Percentiles rank a stretch among this genome's conserved stretches.
Conservation (phyloP, 2,113 vertebrate genomes). For the Chaenogobius annularis region DNA sequence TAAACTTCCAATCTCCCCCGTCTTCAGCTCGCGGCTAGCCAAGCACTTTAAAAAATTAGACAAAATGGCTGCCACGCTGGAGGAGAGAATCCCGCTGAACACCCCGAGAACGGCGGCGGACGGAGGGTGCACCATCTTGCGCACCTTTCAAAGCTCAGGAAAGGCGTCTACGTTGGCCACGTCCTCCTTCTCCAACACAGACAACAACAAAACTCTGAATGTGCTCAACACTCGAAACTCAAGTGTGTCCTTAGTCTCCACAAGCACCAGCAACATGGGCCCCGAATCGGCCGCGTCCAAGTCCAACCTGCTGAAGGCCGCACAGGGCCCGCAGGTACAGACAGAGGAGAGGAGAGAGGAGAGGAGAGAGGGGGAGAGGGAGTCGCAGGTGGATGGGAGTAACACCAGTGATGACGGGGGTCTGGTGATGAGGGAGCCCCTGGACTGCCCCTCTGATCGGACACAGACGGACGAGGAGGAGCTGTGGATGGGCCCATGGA, state of each 20-base stretch:
- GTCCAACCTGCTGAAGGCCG: slow-evolving; percentile 57
- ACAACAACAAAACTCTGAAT: slow-evolving; percentile 76
- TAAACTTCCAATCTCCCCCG: slow-evolving; percentile 79
- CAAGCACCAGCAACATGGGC: slow-evolving; percentile 64
- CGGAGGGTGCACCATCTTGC: slow-evolving; percentile 52
- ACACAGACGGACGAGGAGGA: slow-evolving; percentile 92
- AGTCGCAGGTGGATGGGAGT: slow-evolving; percentile 75
- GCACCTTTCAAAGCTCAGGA: slow-evolving; percentile 59
- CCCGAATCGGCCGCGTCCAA: slow-evolving; percentile 54
- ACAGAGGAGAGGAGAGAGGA: slow-evolving; percentile 63
- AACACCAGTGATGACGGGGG: slow-evolving; percentile 73
- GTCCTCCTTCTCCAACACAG: slow-evolving; percentile 36
- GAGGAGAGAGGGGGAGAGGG: slow-evolving; percentile 75
- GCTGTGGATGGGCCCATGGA: slow-evolving; percentile 98
- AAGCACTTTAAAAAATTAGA: slow-evolving; percentile 94
- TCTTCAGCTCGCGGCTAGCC: slow-evolving; percentile 76
- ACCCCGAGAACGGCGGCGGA: slow-evolving; percentile 62
- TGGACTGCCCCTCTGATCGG: slow-evolving; percentile 83
- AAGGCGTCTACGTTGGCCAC: slow-evolving; percentile 17
- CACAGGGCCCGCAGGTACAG: slow-evolving; percentile 57
- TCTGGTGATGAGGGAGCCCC: slow-evolving; percentile 68
- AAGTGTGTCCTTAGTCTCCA: slow-evolving; percentile 80
- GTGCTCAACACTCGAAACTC: slow-evolving; percentile 79
- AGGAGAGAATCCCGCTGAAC: slow-evolving; percentile 85
- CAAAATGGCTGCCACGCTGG: slow-evolving; percentile 88